A percentile compares a stretch with the other conserved stretches of the same genome.
These are phyloP conservation scores for Parotocinclus haroldoi DNA, from an alignment of 2,797 vertebrate genomes.

Conservation along the genomic window DNA sequence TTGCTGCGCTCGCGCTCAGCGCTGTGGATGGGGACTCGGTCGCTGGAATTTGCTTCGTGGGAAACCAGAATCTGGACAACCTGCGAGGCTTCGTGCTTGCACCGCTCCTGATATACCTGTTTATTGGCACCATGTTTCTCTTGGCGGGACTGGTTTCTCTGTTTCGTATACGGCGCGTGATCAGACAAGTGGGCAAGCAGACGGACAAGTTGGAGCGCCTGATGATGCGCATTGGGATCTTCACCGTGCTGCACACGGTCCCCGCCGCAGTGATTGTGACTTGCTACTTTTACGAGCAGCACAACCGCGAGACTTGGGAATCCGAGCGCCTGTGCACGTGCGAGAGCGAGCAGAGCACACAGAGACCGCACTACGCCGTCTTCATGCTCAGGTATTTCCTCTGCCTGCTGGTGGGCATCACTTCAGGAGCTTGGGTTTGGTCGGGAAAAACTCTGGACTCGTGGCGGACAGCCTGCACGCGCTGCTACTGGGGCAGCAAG, in stretches of 20 bases:
- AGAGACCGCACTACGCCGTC: constrained; percentile 85
- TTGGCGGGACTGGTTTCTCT: constrained; percentile 89
- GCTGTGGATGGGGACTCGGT: constrained; percentile 87
- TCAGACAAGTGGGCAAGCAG: constrained; percentile 92
- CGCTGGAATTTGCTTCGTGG: constrained; percentile 85
- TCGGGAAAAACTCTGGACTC: constrained; percentile 91
- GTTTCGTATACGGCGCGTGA: constrained; percentile 87
- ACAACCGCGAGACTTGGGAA: constrained; percentile 87
- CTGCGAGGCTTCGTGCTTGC: constrained; percentile 84
- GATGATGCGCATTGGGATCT: constrained; percentile 90
- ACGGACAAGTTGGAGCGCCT: constrained; percentile 90
- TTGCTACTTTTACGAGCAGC: constrained; percentile 92
- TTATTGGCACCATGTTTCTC: constrained; percentile 87
- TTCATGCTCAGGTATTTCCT: constrained; percentile 98
- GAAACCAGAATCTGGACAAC: constrained; percentile 84
- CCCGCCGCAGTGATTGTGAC: constrained; percentile 88
- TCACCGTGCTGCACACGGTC: constrained; percentile 88
- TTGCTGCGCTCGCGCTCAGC: constrained; percentile 80
- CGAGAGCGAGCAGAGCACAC: constrained; percentile 68
- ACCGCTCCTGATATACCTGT: constrained; percentile 87
- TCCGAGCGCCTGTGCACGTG: constrained; percentile 86
- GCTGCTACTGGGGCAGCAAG: constrained; percentile 91
- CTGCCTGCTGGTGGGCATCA: constrained; percentile 92
- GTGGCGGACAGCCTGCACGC: constrained; percentile 86
- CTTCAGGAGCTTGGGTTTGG: constrained; percentile 92